Base-by-base conservation (phyloP, 1,140 invertebrate genomes). In the Drosophila tristis region DNA sequence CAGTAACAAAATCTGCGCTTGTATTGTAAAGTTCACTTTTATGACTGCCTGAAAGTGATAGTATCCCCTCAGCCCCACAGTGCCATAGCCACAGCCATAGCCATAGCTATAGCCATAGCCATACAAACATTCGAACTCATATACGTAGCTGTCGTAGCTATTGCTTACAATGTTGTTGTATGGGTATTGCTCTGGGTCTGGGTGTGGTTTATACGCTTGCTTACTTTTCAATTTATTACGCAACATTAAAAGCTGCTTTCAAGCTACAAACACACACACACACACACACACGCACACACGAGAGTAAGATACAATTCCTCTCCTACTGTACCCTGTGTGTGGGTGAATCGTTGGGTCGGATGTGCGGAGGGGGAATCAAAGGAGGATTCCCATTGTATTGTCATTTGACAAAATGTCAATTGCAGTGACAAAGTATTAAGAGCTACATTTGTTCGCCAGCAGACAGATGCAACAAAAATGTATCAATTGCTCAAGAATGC, bases 181-280 rank as follows among this genome's bases (percentile, higher is more conserved):
- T 39, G 35, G 26, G 26, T 5, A 29, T 8, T 55, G 23, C 13
- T 23, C 7, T 8, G 61, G 15, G 23, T 23, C 11, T 60, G 75
- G 39, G 39, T 79, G 65, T 66, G 78, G 60, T 75, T 72, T 75
- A 53, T 64, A 72, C 74, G 78, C 82, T 87, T 86, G 84, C 82
- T 86, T 87, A 78, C 82, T 82, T 87, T 86, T 87, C 82, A 82
- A 86, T 86, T 86, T 86, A 87, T 87, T 89, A 77, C 75, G 62
- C 55, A 79, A 63, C 78, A 86, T 86, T 81, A 86, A 75, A 78
- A 86, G 67, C 59, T 60, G 47, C 60, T 65, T 45, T 68, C 39
- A 51, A 58, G 63, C 51, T 65, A 60, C 56, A 54, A 71, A 50
- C 57, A 66, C 59, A 64, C 55, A 31, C 35, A 56, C 51, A 49